Conservation (phyloP, 2,797 vertebrate species). For the Sebastes wilsoni region DNA sequence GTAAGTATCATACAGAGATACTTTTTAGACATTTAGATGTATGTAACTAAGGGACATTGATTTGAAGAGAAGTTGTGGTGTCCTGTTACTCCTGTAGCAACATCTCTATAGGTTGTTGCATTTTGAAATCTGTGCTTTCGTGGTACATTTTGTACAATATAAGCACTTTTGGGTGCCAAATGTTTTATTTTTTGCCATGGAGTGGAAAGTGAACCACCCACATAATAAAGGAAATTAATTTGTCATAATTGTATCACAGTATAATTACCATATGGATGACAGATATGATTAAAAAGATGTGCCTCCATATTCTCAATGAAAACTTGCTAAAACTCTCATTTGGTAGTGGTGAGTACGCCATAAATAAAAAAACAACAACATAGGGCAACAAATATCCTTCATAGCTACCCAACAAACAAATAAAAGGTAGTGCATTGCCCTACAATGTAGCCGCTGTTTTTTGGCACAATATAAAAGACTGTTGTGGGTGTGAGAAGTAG, state of each 20-base stretch:
- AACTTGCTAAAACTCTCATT: neutral
- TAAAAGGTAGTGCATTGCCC: neutral
- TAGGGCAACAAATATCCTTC: neutral
- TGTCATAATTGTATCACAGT: neutral
- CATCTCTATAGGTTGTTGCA: neutral
- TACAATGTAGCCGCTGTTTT: neutral
- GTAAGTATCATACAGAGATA: neutral
- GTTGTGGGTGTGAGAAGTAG: neutral
- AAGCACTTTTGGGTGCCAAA: neutral
- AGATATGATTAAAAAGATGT: neutral
- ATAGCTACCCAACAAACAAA: neutral
- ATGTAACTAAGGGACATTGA: neutral
- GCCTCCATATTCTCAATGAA: neutral
- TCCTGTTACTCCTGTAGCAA: neutral
- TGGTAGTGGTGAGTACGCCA: neutral
- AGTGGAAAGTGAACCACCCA: neutral
- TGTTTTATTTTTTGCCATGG: neutral
- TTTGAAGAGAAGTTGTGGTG: neutral
- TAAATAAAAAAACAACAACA: neutral
- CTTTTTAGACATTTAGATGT: neutral
- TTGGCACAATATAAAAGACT: neutral
- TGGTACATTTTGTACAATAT: neutral
- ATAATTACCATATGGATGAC: neutral
- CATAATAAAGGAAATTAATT: slow-evolving; percentile 1
- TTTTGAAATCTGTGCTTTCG: neutral